phyloP scores from a whole-genome alignment of 2,888 invertebrate species.

The Standfussiana lucernea region DNA sequence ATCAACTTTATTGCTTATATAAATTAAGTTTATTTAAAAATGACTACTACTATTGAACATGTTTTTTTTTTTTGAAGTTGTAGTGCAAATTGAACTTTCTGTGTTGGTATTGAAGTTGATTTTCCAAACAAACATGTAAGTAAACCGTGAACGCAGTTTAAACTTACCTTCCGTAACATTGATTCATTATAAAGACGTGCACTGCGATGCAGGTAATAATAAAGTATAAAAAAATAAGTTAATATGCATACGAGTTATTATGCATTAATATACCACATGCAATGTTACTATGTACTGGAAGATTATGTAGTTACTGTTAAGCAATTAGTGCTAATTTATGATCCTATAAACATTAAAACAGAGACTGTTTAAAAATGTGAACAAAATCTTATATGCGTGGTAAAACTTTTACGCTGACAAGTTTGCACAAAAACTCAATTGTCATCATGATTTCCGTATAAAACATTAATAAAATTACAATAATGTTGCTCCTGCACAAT shows the following conservation, averaged over 20 bases:
- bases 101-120: not conserved
- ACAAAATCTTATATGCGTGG: not conserved
- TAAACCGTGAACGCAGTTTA: not conserved
- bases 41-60: not conserved
- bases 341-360: not conserved
- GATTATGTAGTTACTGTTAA: conserved; percentile 4
- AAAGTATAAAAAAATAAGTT: too few species aligned
- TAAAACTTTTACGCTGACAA: not conserved
- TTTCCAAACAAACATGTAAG: not conserved
- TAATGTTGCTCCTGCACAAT: not conserved
- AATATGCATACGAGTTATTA: conserved; percentile 8
- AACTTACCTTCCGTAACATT: not conserved
- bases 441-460: not conserved
- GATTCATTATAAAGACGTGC: conserved; percentile 13
- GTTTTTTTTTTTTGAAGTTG: not conserved
- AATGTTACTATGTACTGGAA: not conserved
- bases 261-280: conserved; percentile 8
- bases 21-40: not conserved
- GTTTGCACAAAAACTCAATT: not conserved
- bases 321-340: conserved; percentile 14
- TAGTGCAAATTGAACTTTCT: not conserved
- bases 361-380: not conserved
- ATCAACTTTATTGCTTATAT: not conserved
- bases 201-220: conserved; percentile 3
- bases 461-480: not conserved